phyloP scores from a whole-genome alignment of 2,113 vertebrate genomes.

The Syngnathus scovelli region DNA sequence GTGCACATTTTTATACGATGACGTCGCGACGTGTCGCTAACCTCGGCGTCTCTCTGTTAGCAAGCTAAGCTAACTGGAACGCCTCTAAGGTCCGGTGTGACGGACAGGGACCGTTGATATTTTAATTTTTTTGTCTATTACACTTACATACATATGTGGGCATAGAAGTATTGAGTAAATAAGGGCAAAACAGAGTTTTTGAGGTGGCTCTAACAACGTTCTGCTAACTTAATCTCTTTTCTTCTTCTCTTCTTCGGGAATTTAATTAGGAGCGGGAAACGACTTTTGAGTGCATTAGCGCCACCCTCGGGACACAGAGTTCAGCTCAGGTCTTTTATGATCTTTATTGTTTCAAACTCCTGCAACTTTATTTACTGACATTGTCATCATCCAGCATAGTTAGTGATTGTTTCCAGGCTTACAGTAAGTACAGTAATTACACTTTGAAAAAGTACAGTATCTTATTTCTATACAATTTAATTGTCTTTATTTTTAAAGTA shows the following conservation, averaged over 20 bases:
- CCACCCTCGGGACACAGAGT: not conserved
- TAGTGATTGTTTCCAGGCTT: too few species aligned
- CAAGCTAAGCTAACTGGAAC: not conserved
- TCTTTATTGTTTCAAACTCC: too few species aligned
- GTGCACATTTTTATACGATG: not conserved
- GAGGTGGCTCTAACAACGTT: not conserved
- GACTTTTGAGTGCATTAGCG: not conserved
- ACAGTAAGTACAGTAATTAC: too few species aligned
- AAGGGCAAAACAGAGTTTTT: not conserved
- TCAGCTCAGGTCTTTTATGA: not conserved
- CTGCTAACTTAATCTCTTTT: not conserved
- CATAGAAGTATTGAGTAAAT: not conserved
- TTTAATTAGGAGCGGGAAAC: not conserved
- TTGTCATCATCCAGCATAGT: too few species aligned
- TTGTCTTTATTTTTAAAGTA: not conserved
- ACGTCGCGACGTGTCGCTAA: not conserved
- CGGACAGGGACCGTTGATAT: not conserved
- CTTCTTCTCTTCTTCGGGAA: not conserved
- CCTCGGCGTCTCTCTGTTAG: not conserved
- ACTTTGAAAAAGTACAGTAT: too few species aligned
- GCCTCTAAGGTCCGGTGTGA: not conserved
- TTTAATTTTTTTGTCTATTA: not conserved
- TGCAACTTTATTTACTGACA: too few species aligned
- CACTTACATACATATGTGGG: not conserved
- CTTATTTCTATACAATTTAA: too few species aligned